Evolutionary conservation across 2,888 invertebrate genomes (phyloP), one percentile per base, ranked within the genome.

Genomic region (Pristionchus japonicus): DNA sequence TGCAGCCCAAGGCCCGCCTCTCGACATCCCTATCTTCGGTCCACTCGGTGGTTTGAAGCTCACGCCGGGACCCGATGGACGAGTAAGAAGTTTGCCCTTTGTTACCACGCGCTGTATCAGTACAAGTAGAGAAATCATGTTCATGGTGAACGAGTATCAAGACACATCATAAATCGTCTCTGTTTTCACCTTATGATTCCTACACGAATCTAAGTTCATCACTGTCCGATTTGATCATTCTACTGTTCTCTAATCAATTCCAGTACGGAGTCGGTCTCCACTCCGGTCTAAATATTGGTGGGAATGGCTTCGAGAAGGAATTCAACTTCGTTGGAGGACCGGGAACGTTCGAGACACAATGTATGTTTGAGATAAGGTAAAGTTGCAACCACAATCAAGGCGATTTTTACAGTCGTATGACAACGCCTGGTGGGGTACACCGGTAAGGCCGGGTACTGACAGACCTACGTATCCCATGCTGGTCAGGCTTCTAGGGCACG

Each of bases 311-410:
- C 43, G 67, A 67, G 86, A 64, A 67, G 67, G 67, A 86, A 9
- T 23, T 86, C 27, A 86, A 86, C 86, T 86, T 86, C 31, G 86
- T 86, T 27, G 86, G 67, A 27, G 86, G 86, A 20, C 67, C 64
- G 17, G 86, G 86, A 43, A 86, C n/a, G n/a, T n/a, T n/a, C n/a
- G n/a, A n/a, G n/a, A n/a, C n/a, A n/a, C n/a, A n/a, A n/a, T n/a
- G n/a, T n/a, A n/a, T n/a, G n/a, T n/a, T n/a, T n/a, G n/a, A n/a
- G n/a, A n/a, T n/a, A n/a, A n/a, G n/a, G n/a, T n/a, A n/a, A n/a
- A n/a, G n/a, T n/a, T n/a, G n/a, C n/a, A n/a, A n/a, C n/a, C n/a
- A n/a, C n/a, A n/a, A n/a, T n/a, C n/a, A n/a, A n/a, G n/a, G n/a
- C n/a, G n/a, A n/a, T n/a, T n/a, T n/a, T n/a, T n/a, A n/a, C n/a